Evolutionary conservation across 2,797 vertebrate genomes (phyloP).

Genomic region (Micrastur ruficollis): DNA sequence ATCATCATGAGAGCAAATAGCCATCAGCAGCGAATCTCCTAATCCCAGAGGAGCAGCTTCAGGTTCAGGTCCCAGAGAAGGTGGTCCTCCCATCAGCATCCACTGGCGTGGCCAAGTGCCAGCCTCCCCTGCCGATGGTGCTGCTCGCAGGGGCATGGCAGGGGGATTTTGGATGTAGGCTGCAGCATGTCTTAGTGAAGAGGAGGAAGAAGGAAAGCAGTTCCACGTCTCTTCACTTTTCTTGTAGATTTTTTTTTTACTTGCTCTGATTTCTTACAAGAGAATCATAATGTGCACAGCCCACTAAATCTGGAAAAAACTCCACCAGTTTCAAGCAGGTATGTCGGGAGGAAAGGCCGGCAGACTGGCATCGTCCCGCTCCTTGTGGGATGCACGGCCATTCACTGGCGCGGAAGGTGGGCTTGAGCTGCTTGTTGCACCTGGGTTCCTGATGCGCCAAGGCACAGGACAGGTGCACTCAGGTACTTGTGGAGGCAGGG

Average conservation of each 20-base stretch:
- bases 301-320: neutral
- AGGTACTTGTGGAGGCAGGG: neutral
- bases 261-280: neutral
- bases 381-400: neutral
- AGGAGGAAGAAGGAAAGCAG: neutral
- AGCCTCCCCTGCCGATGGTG: rapidly evolving
- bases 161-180: neutral
- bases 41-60: neutral
- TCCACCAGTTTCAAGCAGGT: neutral
- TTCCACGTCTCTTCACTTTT: neutral
- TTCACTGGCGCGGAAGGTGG: neutral
- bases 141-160: rapidly evolving
- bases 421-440: neutral
- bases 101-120: rapidly evolving
- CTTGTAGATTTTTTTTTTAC: neutral
- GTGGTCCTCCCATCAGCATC: neutral
- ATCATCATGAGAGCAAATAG: neutral
- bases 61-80: neutral
- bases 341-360: neutral
- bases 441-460: neutral
- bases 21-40: neutral
- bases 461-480: neutral
- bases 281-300: rapidly evolving
- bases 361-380: neutral
- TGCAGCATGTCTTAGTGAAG: neutral